These are phyloP conservation scores for Noctua janthina DNA, from an alignment of 2,888 invertebrate genomes.

Conservation along the genomic window DNA sequence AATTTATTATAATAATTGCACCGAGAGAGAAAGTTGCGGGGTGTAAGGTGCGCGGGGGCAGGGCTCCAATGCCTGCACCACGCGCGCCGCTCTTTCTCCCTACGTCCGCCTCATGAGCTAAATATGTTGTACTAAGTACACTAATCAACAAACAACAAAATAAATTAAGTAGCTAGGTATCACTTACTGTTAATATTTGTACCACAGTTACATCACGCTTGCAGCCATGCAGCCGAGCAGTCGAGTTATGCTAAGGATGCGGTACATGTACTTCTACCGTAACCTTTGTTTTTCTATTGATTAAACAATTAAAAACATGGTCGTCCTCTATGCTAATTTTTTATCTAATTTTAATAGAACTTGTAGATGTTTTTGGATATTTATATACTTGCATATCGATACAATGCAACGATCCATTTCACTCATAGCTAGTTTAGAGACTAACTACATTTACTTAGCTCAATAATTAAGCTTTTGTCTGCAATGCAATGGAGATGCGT, in stretches of 20 bases:
- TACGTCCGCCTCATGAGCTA: constrained; percentile 1
- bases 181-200: constrained; percentile 27
- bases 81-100: background rate
- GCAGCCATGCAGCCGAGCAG: background rate
- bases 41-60: no score
- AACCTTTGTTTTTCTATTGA: background rate
- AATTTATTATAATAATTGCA: constrained; percentile 8
- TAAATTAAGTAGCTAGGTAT: constrained; percentile 19
- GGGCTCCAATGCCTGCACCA: background rate
- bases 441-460: background rate
- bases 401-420: background rate
- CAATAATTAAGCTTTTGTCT: background rate
- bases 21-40: background rate
- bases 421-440: background rate
- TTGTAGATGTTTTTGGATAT: background rate
- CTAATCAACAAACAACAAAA: constrained; percentile 27
- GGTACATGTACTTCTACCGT: background rate
- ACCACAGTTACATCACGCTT: constrained; percentile 9
- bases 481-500: background rate
- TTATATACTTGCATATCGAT: background rate
- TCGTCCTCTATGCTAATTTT: background rate
- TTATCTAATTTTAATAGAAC: background rate
- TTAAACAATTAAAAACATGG: background rate
- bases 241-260: background rate
- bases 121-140: constrained; percentile 3